Evolutionary conservation across 2,113 vertebrate genomes (phyloP), one percentile per base, ranked within the genome.

Genomic region (Hyperoodon ampullatus): DNA sequence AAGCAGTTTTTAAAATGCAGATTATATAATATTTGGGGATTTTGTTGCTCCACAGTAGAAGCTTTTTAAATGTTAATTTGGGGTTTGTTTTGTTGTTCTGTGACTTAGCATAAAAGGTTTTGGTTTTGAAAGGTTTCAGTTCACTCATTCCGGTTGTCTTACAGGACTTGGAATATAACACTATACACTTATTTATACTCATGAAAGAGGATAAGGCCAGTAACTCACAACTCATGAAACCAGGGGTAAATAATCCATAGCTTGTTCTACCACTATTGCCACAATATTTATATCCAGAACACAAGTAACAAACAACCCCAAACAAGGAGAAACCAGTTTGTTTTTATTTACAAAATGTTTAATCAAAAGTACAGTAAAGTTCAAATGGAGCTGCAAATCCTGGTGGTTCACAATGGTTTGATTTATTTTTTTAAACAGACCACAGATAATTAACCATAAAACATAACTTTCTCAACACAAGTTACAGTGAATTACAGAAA

Each of bases 361-460:
- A 98, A 98, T 98, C 97, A 98, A 98, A 98, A 98, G 92, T 96
- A 95, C 42, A 95, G 89, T 97, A 97, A 98, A 98, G 98, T 98
- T 98, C 98, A 99, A 90, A 97, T 98, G 97, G 98, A 98, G 98
- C 97, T 98, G 96, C 96, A 98, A 98, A 98, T 98, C 96, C 96
- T 98, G 86, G 92, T 98, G 96, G 98, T 98, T 96, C 96, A 98
- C 98, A 98, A 98, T 98, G 97, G 95, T 98, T 98, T 98, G 98
- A 98, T 98, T 98, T 98, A 98, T 98, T 98, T 99, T 95, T 98
- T 98, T 98, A 98, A 98, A 97, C 97, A 98, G 97, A 98, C 98
- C 97, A 98, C 97, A 98, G 98, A 97, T 98, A 98, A 98, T 99
- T 98, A 98, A 98, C 97, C 96, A 95, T 98, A 98, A 99, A 98